Base-by-base conservation (phyloP, 2,888 invertebrate species). In the Diarsia rubi region DNA sequence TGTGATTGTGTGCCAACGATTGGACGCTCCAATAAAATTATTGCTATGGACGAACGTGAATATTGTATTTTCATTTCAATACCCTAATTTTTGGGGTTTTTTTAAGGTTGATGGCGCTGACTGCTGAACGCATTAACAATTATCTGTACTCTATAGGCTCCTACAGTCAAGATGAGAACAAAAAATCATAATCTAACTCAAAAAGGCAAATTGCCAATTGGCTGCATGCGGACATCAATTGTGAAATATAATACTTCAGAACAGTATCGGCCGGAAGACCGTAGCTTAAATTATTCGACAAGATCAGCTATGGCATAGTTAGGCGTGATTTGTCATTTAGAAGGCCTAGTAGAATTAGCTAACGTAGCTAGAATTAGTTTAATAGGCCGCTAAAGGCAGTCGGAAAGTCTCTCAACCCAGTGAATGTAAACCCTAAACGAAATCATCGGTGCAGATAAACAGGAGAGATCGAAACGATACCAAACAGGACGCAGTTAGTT, bases 51-150 rank as follows among this genome's bases (percentile, higher is more conserved):
- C 78, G 80, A 79, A 86, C 49, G 75, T 79, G 57, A 21, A 79
- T 63, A 79, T 72, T 75, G 71, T 74, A 64, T 74, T 86, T 85
- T 86, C 64, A 86, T 86, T 86, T 86, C 68, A 69, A 81, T 80
- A 19, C 31, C 19, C 19, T 69, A 21, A 66, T 66, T 72, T 73
- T 44, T n/a, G 44, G 49, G 31, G 9, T 6, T 24, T 37, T 68
- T 75, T 59, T 76, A 68, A 78, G 47, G 77, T 69, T 73, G 9
- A 11, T 70, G 44, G n/a, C n/a, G n/a, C n/a, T n/a, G n/a, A n/a
- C n/a, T n/a, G n/a, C 63, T 12, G 16, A 81, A 27, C 63, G 42
- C 11, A 54, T 9, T 59, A 14, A 37, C 19, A 14, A n/a, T 4
- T 4, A 24, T 24, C 14, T 14, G 24, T 12, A 14, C 14, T 54